Conservation (phyloP, 2,888 invertebrate genomes). For the Drosophila cracens region DNA sequence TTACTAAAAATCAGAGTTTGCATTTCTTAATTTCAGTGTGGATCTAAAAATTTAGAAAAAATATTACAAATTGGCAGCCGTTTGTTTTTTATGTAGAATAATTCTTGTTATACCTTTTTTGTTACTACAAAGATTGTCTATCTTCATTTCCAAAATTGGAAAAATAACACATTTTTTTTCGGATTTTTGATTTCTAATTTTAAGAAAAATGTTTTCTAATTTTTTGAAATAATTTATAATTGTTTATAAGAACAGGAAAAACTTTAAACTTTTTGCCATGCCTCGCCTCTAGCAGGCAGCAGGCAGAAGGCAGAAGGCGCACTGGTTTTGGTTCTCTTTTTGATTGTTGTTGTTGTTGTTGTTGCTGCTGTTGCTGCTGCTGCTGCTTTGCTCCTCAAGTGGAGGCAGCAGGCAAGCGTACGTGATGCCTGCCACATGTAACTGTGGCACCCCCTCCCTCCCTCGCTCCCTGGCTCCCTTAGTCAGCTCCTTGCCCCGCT, state of each 20-base stretch:
- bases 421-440: slow-evolving; percentile 41
- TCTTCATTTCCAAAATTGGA: not conserved
- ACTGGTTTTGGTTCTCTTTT: slow-evolving; percentile 37
- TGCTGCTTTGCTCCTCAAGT: slow-evolving; percentile 53
- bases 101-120: too few species aligned
- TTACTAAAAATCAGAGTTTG: not conserved
- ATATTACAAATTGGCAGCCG: too few species aligned
- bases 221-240: not conserved
- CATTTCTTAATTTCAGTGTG: not conserved
- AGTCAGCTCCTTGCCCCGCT: slow-evolving; percentile 25
- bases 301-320: slow-evolving; percentile 11
- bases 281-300: slow-evolving; percentile 13
- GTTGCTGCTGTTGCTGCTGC: slow-evolving; percentile 17
- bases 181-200: not conserved
- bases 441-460: slow-evolving; percentile 2
- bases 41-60: too few species aligned
- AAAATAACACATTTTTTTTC: not conserved
- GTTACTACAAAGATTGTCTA: not conserved
- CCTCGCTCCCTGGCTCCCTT: not conserved
- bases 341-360: slow-evolving; percentile 20
- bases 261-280: not conserved
- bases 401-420: slow-evolving; percentile 39
- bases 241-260: not conserved
- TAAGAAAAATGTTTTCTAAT: not conserved
- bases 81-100: too few species aligned